phyloP scores from a whole-genome alignment of 2,888 invertebrate genomes.

The Lasioglossum zephyrum region DNA sequence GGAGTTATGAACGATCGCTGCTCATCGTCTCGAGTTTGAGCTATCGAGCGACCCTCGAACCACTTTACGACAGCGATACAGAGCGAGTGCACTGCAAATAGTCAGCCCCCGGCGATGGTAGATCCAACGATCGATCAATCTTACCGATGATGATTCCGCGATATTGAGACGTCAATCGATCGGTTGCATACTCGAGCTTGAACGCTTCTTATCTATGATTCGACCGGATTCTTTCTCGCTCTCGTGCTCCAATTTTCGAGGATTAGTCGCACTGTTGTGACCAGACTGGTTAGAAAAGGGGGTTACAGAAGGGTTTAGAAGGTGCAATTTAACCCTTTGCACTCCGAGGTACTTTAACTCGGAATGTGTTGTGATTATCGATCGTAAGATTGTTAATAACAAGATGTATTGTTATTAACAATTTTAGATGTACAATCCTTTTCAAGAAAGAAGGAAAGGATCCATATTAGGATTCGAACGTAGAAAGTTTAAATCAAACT shows the following conservation, averaged over 20 bases:
- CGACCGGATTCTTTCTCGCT: background rate
- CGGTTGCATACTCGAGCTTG: background rate
- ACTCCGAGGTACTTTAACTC: too few species aligned
- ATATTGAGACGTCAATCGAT: constrained; percentile 57
- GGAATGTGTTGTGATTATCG: too few species aligned
- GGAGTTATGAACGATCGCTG: constrained; percentile 29
- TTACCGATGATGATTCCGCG: constrained; percentile 35
- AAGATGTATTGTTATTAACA: too few species aligned
- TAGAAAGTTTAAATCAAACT: too few species aligned
- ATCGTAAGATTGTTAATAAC: too few species aligned
- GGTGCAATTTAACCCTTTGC: too few species aligned
- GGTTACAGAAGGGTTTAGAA: too few species aligned
- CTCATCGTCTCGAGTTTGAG: constrained; percentile 26
- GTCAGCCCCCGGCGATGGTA: constrained; percentile 26
- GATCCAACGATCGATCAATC: constrained; percentile 55
- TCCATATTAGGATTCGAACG: too few species aligned
- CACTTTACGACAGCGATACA: constrained; percentile 50
- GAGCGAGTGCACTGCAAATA: constrained; percentile 18
- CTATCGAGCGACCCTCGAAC: constrained; percentile 41
- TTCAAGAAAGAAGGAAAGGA: too few species aligned
- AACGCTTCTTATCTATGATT: constrained; percentile 13
- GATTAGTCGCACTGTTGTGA: background rate
- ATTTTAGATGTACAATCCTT: too few species aligned
- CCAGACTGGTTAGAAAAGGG: background rate
- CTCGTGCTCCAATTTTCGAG: background rate